These are phyloP conservation scores for Calyptomena viridis DNA, from an alignment of 2,113 vertebrate species.

Conservation along the genomic window DNA sequence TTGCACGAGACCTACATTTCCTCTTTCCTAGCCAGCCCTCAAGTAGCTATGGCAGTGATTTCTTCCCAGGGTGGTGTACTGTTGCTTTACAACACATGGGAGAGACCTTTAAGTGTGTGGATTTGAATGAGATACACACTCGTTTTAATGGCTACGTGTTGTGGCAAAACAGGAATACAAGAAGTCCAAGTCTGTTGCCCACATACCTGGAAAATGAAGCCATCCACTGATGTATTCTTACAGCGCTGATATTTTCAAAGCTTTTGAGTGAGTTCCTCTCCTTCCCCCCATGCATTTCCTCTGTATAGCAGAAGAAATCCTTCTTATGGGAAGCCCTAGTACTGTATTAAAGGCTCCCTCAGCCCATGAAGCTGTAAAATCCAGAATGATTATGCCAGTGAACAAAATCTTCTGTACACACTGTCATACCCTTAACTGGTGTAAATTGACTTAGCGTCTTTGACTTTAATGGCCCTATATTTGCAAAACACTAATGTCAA, in stretches of 20 bases:
- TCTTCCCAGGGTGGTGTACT: not conserved
- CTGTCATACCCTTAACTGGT: not conserved
- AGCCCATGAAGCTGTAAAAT: not conserved
- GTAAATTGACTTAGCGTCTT: not conserved
- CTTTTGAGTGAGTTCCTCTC: not conserved
- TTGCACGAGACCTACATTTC: not conserved
- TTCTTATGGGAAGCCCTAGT: not conserved
- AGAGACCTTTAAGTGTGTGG: not conserved
- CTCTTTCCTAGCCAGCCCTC: not conserved
- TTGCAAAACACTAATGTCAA: conserved; percentile 28
- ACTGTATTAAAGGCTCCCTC: not conserved
- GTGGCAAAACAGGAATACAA: not conserved
- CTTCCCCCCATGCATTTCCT: not conserved
- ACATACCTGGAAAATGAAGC: not conserved
- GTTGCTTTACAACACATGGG: not conserved
- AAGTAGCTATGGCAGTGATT: not conserved
- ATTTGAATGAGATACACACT: not conserved
- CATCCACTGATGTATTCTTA: not conserved
- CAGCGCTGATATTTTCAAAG: not conserved
- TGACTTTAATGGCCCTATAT: not conserved
- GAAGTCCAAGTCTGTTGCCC: not conserved
- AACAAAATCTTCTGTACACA: not conserved
- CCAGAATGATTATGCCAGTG: not conserved
- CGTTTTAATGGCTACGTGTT: not conserved
- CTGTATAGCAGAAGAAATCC: not conserved